A percentile compares a stretch with the other conserved stretches of the same genome.
phyloP scores from a whole-genome alignment of 2,888 invertebrate species.

The Thymelicus sylvestris region DNA sequence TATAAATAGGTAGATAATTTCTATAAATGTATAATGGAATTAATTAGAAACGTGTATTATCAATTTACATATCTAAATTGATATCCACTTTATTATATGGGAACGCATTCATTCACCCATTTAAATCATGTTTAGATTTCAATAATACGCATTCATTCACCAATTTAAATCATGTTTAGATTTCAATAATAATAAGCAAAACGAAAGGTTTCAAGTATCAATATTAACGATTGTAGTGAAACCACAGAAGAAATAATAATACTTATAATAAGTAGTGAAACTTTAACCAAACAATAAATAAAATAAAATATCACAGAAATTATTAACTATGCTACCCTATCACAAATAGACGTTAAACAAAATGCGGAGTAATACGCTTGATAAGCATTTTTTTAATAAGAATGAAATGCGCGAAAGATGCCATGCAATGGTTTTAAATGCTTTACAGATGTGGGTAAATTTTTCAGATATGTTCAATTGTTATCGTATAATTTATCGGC shows the following conservation, averaged over 20 bases:
- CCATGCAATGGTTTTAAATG: not conserved
- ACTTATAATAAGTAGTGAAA: too few relatives aligned
- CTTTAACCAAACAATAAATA: constrained; percentile 21
- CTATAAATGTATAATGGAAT: not conserved
- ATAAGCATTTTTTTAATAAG: not conserved
- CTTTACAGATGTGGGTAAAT: not conserved
- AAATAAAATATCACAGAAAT: constrained; percentile 45
- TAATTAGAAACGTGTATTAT: not conserved
- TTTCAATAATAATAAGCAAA: not conserved
- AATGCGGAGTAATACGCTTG: not conserved
- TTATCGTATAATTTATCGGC: too few relatives aligned
- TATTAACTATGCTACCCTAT: constrained; percentile 23
- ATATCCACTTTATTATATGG: not conserved
- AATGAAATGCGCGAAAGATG: not conserved
- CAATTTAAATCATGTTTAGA: not conserved
- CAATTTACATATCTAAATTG: constrained; percentile 5
- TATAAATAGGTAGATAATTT: constrained; percentile 10
- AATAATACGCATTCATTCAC: not conserved
- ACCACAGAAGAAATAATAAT: too few relatives aligned
- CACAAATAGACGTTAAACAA: not conserved
- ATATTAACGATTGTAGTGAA: constrained; percentile 9
- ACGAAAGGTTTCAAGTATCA: not conserved
- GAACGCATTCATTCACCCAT: not conserved
- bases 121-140: not conserved
- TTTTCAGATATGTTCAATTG: too few relatives aligned